Evolutionary conservation across 1,140 invertebrate species (phyloP), one percentile per base, ranked within the genome.

Genomic region (Idris sp.): DNA sequence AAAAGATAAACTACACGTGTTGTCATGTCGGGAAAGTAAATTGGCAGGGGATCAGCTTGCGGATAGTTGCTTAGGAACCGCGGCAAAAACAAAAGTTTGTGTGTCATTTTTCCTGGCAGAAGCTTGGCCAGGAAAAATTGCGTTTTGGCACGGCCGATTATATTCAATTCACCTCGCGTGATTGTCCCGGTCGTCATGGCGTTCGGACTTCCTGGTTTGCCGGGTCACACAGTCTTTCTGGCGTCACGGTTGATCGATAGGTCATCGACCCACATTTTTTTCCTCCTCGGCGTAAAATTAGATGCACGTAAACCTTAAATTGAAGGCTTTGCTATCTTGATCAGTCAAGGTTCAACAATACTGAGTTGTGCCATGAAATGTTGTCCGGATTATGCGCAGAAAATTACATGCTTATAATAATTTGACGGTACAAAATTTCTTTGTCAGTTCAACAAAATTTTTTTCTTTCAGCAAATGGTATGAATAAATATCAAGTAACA

Each of bases 211-310:
- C 64, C 69, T 71, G 36, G 62, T 73, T n/a, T 73, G 43, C 69
- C 59, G 33, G 35, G 56, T 71, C 62, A 11, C n/a, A n/a, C 28
- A 77, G 78, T 72, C 79, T 62, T 74, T 56, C 76, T 40, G 79
- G 74, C 76, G 76, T 74, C 79, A 38, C 13, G 35, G 65, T 74
- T 74, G 78, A 78, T 82, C 81, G 79, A 82, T 81, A 77, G 78
- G 78, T 81, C 78, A 81, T 74, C 74, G 68, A 69, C 59, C 73
- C 41, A 61, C 61, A 74, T 74, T 67, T 67, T 74, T 67, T 19
- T 48, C 40, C 40, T 38, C 56, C 35, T 43, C 44, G 53, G 44
- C 18, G 35, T 28, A 41, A 13, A 51, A 58, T 68, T 59, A 43
- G 64, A 58, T 53, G 64, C 46, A 44, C 31, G 41, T 31, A 46